Evolutionary conservation across 2,797 vertebrate genomes (phyloP), one percentile per base, ranked within the genome.

Genomic region (Etheostoma nigrum): DNA sequence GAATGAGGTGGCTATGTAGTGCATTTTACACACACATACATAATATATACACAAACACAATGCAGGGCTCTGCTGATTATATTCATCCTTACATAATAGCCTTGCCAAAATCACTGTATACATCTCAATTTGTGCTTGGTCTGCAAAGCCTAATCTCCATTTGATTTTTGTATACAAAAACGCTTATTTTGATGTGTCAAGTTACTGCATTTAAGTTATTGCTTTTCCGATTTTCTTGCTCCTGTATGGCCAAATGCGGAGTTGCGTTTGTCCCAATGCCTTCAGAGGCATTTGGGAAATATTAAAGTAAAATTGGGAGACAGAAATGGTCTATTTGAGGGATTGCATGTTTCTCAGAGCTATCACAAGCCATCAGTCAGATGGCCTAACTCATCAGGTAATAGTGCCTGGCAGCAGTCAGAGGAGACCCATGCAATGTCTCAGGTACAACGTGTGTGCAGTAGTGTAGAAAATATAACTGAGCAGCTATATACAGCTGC

Each of bases 331-430:
- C 88, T 91, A 84, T 91, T 91, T 91, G 89, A 93, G 75, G 78
- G 85, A 92, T 93, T 88, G 87, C 80, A 57, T 16, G 44, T 83
- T 90, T 89, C 76, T 82, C 76, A 4, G 76, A 88, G 84, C 89
- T 78, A 86, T 93, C 91, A 88, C 82, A 89, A 87, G 69, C 77
- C 86, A 93, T 94, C 93, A 88, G 88, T 93, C 89, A 90, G 80
- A 83, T 78, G 74, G 76, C 45, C 69, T 67, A 81, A 86, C 74
- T 88, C 81, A 68, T 90, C 86, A 79, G 79, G 83, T 91, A 90
- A 93, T 86, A 72, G 79, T 63, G 76, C 78, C 84, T 89, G 83
- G 85, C 88, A 89, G 89, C 85, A 84, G 79, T 88, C 85, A 71
- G 76, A 3, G n/a, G 83, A 87, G 89, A 83, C 87, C 72, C 58